These are phyloP conservation scores for Prionace glauca DNA, from an alignment of 2,797 vertebrate species.

Conservation along the genomic window DNA sequence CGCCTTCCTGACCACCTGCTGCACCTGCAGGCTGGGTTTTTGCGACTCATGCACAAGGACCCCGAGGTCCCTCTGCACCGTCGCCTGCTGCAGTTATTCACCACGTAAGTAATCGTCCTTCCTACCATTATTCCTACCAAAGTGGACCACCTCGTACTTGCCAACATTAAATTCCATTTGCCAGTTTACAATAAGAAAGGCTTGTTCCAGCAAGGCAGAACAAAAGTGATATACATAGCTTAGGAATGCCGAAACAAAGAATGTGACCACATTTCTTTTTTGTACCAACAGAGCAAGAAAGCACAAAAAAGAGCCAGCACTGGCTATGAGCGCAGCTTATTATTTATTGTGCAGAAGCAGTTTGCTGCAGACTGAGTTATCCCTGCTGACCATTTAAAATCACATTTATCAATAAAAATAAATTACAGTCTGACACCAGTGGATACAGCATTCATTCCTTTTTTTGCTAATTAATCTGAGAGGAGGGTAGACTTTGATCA, in stretches of 20 bases:
- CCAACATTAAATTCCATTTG: too few species aligned
- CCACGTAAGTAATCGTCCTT: too few species aligned
- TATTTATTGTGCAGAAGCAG: background rate
- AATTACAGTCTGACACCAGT: background rate
- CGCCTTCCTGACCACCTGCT: too few species aligned
- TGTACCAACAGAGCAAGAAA: background rate
- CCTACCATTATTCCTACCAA: too few species aligned
- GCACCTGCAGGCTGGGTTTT: too few species aligned
- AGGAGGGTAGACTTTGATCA: slow-evolving; percentile 16
- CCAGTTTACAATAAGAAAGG: background rate
- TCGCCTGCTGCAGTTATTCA: too few species aligned
- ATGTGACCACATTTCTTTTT: background rate
- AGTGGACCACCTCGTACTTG: too few species aligned
- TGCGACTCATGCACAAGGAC: too few species aligned
- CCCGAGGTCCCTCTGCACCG: too few species aligned
- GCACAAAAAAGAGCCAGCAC: background rate
- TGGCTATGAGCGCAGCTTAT: background rate
- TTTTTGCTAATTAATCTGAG: slow-evolving; percentile 16
- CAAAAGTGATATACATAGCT: background rate
- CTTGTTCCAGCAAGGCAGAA: background rate
- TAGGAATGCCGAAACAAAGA: background rate
- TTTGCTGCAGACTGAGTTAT: background rate
- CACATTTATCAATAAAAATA: slow-evolving; percentile 22
- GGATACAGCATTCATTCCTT: background rate
- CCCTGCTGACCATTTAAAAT: slow-evolving; percentile 20